Evolutionary conservation across 1,140 invertebrate genomes (phyloP).

Genomic region (Zaprionus taronus): DNA sequence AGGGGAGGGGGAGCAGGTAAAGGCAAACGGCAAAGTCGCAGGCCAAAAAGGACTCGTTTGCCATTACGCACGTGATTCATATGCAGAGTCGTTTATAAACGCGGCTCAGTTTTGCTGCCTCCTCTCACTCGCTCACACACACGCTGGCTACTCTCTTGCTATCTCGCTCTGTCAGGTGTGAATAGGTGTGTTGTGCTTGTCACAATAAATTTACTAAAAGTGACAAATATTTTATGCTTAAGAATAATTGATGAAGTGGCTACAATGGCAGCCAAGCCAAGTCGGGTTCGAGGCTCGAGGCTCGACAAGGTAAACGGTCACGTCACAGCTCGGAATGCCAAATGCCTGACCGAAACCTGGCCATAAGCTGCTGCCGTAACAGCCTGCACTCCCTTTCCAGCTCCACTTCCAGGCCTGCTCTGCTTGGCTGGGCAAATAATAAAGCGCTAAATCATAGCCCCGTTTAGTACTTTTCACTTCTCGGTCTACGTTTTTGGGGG

Average conservation of each 20-base stretch:
- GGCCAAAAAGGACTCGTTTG: slow-evolving; percentile 59
- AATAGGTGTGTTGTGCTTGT: slow-evolving; percentile 57
- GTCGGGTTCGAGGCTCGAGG: not conserved
- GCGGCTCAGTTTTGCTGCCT: slow-evolving; percentile 27
- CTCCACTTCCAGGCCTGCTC: not conserved
- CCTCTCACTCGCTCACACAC: slow-evolving; percentile 6
- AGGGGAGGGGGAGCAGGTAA: slow-evolving; percentile 8
- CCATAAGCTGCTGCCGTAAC: not conserved
- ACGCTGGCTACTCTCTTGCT: not conserved
- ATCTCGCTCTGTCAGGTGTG: slow-evolving; percentile 55
- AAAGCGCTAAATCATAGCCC: slow-evolving; percentile 82
- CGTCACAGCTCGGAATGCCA: slow-evolving; percentile 34
- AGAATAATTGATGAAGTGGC: slow-evolving; percentile 84
- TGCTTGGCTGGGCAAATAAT: slow-evolving; percentile 62
- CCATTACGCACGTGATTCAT: slow-evolving; percentile 82
- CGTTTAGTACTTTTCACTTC: slow-evolving; percentile 77
- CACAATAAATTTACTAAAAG: slow-evolving; percentile 84
- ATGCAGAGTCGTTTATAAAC: slow-evolving; percentile 71
- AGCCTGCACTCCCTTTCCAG: too few species aligned
- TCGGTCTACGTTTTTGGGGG: slow-evolving; percentile 19
- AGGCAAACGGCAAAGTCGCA: slow-evolving; percentile 35
- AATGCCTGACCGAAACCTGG: not conserved
- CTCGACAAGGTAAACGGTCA: slow-evolving; percentile 54
- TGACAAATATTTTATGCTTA: slow-evolving; percentile 84
- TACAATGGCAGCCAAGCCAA: slow-evolving; percentile 56